phyloP scores from a whole-genome alignment of 2,888 invertebrate genomes.

The Athalia circularis region DNA sequence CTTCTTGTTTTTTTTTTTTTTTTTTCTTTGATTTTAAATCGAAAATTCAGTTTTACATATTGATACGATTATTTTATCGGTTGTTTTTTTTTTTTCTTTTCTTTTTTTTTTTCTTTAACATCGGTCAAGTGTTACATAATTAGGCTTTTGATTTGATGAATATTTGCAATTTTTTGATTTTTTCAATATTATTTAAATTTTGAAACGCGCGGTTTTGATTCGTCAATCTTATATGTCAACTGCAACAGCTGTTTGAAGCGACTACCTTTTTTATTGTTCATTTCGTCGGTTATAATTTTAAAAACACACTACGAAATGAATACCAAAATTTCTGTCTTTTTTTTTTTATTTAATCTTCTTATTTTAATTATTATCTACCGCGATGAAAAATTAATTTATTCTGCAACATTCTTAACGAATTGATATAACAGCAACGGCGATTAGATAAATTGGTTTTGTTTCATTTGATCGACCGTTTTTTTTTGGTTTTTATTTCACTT shows the following conservation, averaged over 20 bases:
- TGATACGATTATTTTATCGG: not conserved
- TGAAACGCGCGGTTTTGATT: not conserved
- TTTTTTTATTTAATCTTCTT: too few species aligned
- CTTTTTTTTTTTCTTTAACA: too few species aligned
- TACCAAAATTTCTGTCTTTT: not conserved
- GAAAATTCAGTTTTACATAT: not conserved
- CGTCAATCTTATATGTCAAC: conserved; percentile 2
- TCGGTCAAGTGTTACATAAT: not conserved
- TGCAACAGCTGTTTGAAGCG: conserved; percentile 22
- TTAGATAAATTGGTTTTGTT: not conserved
- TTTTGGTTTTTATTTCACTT: conserved; percentile 6
- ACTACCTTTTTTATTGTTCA: conserved; percentile 34
- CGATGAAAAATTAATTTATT: conserved; percentile 30
- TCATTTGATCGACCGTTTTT: not conserved
- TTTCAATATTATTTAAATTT: not conserved
- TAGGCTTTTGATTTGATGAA: not conserved
- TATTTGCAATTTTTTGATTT: not conserved
- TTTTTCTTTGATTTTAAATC: not conserved
- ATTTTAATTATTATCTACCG: conserved; percentile 9
- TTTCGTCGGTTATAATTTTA: not conserved
- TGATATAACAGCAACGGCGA: not conserved
- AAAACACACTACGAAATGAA: conserved; percentile 1
- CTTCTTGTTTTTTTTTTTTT: not conserved
- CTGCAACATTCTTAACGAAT: not conserved
- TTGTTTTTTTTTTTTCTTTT: not conserved